Evolutionary conservation across 2,113 vertebrate genomes (phyloP), one percentile per base, ranked within the genome.

Genomic region (Ptilonorhynchus violaceus): DNA sequence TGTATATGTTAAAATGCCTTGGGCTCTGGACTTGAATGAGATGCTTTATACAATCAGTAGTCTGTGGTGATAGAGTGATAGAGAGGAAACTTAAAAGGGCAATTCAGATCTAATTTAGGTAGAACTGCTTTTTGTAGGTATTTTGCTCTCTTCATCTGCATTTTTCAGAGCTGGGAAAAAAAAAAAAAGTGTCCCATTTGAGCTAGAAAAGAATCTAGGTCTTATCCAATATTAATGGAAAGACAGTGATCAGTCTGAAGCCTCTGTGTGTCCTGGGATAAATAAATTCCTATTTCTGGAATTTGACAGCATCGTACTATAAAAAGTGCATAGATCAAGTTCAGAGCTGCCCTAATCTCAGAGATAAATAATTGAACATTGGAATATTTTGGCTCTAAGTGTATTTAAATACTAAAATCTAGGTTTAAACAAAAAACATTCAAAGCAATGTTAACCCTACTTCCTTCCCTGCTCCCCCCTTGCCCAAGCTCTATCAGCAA

Each of bases 221-320:
- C 53, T 63, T 90, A 91, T 64, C n/a, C 58, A 87, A 82, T 87
- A 89, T 85, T 91, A 75, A 89, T 69, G 37, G 77, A 75, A 91
- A 87, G 63, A 63, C 14, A 63, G 20, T 22, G 52, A 92, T 92
- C 50, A 74, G 37, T 79, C 31, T 78, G 89, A 95, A 88, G 44
- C 11, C 11, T 60, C 53, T 62, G 6, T 49, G 27, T 62, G 49
- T 91, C 78, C 69, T 53, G 53, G 50, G 37, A 89, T 86, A 96
- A 94, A 85, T 55, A 88, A 89, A 91, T 75, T 79, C 35, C 37
- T 82, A 30, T n/a, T 22, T 75, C 39, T 85, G 44, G 23, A 59
- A 81, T 18, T 0, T 60, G 42, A 72, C 41, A 74, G 3, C 41
- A 80, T 74, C 37, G 13, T 50, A 59, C 30, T 67, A 46, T 76